A percentile compares a stretch with the other conserved stretches of the same genome.
Conservation (phyloP, 2,797 vertebrate genomes). For the Poecilia gillii region DNA sequence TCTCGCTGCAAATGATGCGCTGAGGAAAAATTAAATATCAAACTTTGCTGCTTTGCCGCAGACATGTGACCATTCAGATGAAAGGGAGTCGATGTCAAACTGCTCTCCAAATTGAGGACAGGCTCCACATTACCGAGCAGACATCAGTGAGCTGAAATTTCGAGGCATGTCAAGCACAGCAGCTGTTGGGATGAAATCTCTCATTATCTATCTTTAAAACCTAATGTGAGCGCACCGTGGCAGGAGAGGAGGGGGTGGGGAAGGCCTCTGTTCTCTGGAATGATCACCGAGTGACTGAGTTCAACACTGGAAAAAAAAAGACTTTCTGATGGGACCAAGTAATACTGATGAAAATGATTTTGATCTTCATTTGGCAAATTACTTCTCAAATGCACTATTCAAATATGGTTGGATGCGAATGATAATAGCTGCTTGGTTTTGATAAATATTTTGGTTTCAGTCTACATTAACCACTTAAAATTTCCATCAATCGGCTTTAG, state of each 20-base stretch:
- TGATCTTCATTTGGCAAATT: not conserved
- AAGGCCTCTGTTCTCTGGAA: constrained; percentile 47
- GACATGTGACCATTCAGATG: constrained; percentile 81
- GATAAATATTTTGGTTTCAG: not conserved
- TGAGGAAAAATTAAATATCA: constrained; percentile 44
- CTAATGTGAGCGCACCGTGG: constrained; percentile 59
- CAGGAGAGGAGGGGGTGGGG: constrained; percentile 13
- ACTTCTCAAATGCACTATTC: not conserved
- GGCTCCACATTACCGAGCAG: constrained; percentile 70
- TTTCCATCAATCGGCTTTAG: not conserved
- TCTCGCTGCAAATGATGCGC: constrained; percentile 52
- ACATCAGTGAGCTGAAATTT: constrained; percentile 77
- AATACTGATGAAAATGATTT: not conserved
- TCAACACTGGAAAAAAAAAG: constrained; percentile 26
- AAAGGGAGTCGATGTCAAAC: constrained; percentile 77
- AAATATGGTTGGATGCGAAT: not conserved
- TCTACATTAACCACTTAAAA: not conserved
- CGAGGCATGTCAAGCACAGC: constrained; percentile 77
- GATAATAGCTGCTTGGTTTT: not conserved
- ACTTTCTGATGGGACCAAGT: not conserved
- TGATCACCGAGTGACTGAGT: constrained; percentile 52
- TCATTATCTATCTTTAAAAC: constrained; percentile 81
- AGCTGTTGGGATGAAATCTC: constrained; percentile 74
- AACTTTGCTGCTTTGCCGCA: constrained; percentile 73
- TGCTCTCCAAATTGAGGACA: constrained; percentile 76